A percentile compares a stretch with the other conserved stretches of the same genome.
phyloP scores from a whole-genome alignment of 2,113 vertebrate species.

The Tyto alba region DNA sequence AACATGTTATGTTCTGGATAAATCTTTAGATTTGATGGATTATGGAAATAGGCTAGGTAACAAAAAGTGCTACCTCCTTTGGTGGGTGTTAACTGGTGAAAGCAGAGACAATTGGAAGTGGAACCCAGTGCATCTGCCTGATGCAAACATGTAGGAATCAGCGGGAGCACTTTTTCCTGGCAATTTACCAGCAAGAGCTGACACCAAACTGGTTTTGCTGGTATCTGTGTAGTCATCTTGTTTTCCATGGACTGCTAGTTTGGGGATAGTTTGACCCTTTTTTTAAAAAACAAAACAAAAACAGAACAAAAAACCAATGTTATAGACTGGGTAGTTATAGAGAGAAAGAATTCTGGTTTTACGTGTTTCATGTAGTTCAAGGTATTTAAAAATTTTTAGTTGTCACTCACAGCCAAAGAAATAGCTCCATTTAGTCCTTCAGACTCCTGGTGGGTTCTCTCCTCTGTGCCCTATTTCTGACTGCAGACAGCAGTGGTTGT shows the following conservation, averaged over 20 bases:
- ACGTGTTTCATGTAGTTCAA: not conserved
- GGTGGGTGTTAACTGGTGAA: not conserved
- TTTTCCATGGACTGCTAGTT: not conserved
- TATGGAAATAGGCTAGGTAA: not conserved
- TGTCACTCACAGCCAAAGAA: not conserved
- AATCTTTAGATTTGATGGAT: not conserved
- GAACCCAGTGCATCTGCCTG: not conserved
- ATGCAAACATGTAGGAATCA: not conserved
- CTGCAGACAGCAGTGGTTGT: not conserved
- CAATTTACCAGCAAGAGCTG: not conserved
- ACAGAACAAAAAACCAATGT: too few species aligned
- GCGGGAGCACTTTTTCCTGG: not conserved
- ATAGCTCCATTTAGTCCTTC: not conserved
- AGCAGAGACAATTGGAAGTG: not conserved
- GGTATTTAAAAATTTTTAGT: not conserved
- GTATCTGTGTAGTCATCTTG: not conserved
- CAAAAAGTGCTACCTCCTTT: not conserved
- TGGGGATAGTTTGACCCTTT: too few species aligned
- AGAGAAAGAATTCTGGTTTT: not conserved
- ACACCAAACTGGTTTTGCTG: not conserved
- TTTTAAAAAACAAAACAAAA: too few species aligned
- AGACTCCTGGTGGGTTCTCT: too few species aligned
- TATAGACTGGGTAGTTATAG: not conserved
- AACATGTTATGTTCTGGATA: not conserved
- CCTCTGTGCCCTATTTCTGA: fast-evolving